phyloP scores from a whole-genome alignment of 1,140 invertebrate genomes.

The Drosophila subpulchrella region DNA sequence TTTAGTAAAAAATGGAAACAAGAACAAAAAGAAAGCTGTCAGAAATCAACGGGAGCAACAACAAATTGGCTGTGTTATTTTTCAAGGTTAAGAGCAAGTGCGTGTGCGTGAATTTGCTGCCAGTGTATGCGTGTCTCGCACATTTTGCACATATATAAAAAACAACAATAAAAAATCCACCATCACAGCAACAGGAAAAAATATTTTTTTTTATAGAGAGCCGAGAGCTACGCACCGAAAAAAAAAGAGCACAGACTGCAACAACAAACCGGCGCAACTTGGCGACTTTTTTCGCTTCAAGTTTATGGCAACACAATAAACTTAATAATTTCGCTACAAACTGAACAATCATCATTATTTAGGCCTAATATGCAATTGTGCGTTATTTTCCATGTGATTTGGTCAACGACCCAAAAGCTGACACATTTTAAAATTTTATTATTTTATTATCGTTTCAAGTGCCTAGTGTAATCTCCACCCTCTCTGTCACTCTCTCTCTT shows the following conservation, averaged over 20 bases:
- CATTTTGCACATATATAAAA: slow-evolving; percentile 63
- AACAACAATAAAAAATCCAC: slow-evolving; percentile 26
- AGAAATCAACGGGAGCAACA: slow-evolving; percentile 20
- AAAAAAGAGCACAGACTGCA: slow-evolving; percentile 35
- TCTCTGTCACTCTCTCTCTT: not conserved
- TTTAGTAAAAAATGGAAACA: slow-evolving; percentile 60
- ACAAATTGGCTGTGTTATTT: slow-evolving; percentile 48
- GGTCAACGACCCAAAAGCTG: slow-evolving; percentile 55
- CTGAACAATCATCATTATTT: slow-evolving; percentile 66
- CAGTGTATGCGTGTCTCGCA: slow-evolving; percentile 21
- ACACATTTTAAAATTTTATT: slow-evolving; percentile 47
- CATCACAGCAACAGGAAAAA: slow-evolving; percentile 42
- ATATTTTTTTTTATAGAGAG: slow-evolving; percentile 53
- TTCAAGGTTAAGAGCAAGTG: slow-evolving; percentile 82
- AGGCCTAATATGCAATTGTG: slow-evolving; percentile 40
- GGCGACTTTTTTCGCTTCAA: slow-evolving; percentile 30
- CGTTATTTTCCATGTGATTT: slow-evolving; percentile 45
- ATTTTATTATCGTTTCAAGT: slow-evolving; percentile 31
- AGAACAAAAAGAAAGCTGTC: slow-evolving; percentile 47
- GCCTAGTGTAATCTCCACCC: slow-evolving; percentile 21
- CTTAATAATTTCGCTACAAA: slow-evolving; percentile 38
- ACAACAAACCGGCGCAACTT: slow-evolving; percentile 17
- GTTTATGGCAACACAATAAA: slow-evolving; percentile 51
- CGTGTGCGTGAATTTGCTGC: slow-evolving; percentile 52
- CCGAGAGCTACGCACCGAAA: slow-evolving; percentile 38